Percentiles rank a stretch among this genome's conserved stretches.
phyloP scores from a whole-genome alignment of 2,113 vertebrate species.

The Pontoporia blainvillei region DNA sequence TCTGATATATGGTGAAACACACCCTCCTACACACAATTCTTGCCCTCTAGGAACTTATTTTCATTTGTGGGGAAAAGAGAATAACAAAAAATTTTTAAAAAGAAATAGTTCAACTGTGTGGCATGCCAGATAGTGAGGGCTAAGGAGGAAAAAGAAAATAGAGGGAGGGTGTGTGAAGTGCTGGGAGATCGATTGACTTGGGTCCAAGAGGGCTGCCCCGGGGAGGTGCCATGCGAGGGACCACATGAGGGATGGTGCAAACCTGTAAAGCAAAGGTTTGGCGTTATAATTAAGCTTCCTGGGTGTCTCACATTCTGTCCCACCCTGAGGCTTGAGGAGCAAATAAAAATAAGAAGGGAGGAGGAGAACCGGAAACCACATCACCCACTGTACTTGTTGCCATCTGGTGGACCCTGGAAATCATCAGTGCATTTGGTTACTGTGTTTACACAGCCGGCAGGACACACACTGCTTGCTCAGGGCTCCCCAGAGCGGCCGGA shows the following conservation, averaged over 20 bases:
- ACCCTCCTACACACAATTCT: not conserved
- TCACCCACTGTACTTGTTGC: not conserved
- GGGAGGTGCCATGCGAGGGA: not conserved
- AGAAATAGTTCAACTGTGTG: not conserved
- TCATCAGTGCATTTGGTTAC: constrained; percentile 22
- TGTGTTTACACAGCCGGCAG: constrained; percentile 63
- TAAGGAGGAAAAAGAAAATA: not conserved
- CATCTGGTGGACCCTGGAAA: constrained; percentile 54
- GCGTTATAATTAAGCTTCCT: not conserved
- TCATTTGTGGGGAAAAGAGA: not conserved
- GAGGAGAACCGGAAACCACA: not conserved
- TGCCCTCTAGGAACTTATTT: not conserved
- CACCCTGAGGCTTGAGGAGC: not conserved
- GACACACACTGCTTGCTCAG: not conserved
- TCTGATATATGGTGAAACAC: not conserved
- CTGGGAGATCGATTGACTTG: not conserved
- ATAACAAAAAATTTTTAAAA: not conserved
- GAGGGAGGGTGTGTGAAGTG: accelerated
- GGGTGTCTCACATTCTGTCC: not conserved
- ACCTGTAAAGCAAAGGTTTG: not conserved
- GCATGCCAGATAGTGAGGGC: accelerated
- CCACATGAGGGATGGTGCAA: accelerated
- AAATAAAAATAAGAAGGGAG: not conserved
- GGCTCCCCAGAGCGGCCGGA: not conserved
- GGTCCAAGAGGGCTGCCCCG: not conserved